These are phyloP conservation scores for Sebastes taczanowskii DNA, from an alignment of 2,797 vertebrate genomes.

Conservation along the genomic window DNA sequence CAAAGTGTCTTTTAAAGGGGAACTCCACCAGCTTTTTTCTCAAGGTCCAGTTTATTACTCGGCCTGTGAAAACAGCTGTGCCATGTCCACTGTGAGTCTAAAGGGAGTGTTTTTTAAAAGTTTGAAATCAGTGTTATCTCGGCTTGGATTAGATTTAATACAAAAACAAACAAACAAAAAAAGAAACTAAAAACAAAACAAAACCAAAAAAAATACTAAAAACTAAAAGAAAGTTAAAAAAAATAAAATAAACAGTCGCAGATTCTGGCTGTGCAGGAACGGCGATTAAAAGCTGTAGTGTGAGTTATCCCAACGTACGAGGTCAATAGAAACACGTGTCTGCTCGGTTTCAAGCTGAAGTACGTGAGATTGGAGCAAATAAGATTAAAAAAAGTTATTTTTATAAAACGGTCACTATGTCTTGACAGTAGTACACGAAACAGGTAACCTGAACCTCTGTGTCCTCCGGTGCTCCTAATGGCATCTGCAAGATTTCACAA, in stretches of 20 bases:
- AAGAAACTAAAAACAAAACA: neutral
- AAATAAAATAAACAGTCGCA: neutral
- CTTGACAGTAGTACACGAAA: too few relatives aligned
- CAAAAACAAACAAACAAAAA: neutral
- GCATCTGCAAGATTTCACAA: too few relatives aligned
- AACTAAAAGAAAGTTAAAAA: too few relatives aligned
- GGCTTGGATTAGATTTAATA: fast-evolving
- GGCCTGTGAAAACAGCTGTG: neutral
- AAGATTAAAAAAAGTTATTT: too few relatives aligned
- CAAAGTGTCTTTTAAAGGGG: neutral
- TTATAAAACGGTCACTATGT: too few relatives aligned
- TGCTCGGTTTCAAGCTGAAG: too few relatives aligned
- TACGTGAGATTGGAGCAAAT: too few relatives aligned
- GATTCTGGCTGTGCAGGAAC: fast-evolving
- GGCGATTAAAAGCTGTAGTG: neutral
- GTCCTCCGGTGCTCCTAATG: too few relatives aligned
- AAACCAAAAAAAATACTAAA: too few relatives aligned
- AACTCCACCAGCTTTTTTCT: neutral
- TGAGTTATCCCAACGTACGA: neutral
- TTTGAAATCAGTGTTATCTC: neutral
- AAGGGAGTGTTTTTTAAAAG: neutral
- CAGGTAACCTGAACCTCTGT: too few relatives aligned
- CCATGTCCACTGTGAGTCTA: neutral
- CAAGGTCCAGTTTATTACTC: neutral
- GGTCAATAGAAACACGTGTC: neutral